Evolutionary conservation across 2,113 vertebrate genomes (phyloP).

Genomic region (Alligator sinensis): DNA sequence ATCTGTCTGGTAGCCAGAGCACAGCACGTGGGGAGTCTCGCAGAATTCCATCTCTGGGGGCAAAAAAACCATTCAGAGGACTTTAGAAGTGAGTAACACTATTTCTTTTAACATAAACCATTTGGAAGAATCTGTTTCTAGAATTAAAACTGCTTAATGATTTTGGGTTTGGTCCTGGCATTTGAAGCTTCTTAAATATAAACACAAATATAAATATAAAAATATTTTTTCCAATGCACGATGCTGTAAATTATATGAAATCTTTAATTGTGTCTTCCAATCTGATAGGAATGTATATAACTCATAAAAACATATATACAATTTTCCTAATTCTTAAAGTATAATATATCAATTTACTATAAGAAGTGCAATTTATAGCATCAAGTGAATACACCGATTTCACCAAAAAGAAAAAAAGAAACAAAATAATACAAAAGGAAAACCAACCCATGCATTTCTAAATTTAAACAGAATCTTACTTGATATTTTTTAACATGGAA

Average conservation of each 20-base stretch:
- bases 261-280: neutral
- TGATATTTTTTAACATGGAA: neutral
- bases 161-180: neutral
- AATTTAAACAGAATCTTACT: neutral
- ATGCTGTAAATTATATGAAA: neutral
- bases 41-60: slow-evolving; percentile 92
- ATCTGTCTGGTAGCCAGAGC: slow-evolving; percentile 88
- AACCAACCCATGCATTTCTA: neutral
- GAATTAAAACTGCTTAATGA: neutral
- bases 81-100: neutral
- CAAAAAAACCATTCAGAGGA: slow-evolving; percentile 52
- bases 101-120: neutral
- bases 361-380: neutral
- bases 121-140: neutral
- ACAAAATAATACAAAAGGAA: too few relatives aligned
- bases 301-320: neutral
- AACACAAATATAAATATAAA: neutral
- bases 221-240: neutral
- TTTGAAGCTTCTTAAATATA: neutral
- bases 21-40: slow-evolving; percentile 87
- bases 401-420: neutral
- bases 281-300: neutral
- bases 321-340: neutral
- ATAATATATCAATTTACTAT: neutral
- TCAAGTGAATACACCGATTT: neutral